phyloP scores from a whole-genome alignment of 2,113 vertebrate genomes.

The Cyprinodon variegatus region DNA sequence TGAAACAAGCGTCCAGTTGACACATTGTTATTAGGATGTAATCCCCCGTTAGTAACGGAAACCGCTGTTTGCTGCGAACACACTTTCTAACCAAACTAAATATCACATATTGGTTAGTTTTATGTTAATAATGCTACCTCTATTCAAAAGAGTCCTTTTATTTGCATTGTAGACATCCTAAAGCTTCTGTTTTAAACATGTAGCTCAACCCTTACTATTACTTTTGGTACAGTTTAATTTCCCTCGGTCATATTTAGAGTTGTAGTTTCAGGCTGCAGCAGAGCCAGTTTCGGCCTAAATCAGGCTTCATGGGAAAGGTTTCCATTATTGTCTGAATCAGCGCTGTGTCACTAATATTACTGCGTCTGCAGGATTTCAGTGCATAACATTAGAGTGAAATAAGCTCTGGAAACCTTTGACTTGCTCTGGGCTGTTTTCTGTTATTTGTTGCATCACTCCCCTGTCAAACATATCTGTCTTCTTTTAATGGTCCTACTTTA shows the following conservation, averaged over 20 bases:
- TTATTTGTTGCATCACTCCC: conserved; percentile 36
- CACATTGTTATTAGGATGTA: conserved; percentile 32
- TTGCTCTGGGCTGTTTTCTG: neutral
- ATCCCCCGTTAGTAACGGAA: conserved; percentile 1
- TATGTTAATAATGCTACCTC: conserved; percentile 18
- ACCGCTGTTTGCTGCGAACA: neutral
- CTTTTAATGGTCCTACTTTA: conserved; percentile 11
- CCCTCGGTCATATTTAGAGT: neutral
- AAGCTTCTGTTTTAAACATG: neutral
- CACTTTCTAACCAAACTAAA: neutral
- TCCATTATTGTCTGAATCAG: conserved; percentile 38
- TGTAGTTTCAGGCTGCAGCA: neutral
- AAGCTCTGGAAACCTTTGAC: neutral
- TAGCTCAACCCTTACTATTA: neutral
- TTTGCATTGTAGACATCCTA: neutral
- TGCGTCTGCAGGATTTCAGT: neutral
- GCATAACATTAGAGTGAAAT: neutral
- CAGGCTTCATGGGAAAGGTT: conserved; percentile 48
- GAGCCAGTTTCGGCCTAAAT: conserved; percentile 43
- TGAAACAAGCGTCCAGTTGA: conserved; percentile 45
- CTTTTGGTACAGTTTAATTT: neutral
- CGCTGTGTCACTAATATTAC: conserved; percentile 5
- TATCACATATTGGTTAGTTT: neutral
- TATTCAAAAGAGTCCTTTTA: conserved; percentile 6
- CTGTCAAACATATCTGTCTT: neutral